These are phyloP conservation scores for Holacanthella duospinosa DNA, from an alignment of 2,888 invertebrate species.

Conservation along the genomic window DNA sequence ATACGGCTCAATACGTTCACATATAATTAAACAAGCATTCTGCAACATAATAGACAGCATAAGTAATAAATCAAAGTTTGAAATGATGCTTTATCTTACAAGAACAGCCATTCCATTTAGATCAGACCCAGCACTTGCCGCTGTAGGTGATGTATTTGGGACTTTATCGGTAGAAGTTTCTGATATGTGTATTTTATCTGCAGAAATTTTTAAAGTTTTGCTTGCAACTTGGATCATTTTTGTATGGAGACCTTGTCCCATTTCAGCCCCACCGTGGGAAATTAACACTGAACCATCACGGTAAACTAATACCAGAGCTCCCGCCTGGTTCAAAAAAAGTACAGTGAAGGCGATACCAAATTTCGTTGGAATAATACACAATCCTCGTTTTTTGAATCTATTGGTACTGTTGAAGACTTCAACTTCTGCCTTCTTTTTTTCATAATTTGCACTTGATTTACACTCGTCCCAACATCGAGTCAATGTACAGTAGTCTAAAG, in stretches of 20 bases:
- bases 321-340: constrained; percentile 68
- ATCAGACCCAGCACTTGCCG: constrained; percentile 80
- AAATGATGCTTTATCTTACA: constrained; percentile 41
- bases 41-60: constrained; percentile 39
- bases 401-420: constrained; percentile 64
- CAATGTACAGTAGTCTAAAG: constrained; percentile 60
- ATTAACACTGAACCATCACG: constrained; percentile 49
- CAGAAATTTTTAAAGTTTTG: constrained; percentile 56
- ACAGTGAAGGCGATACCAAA: constrained; percentile 74
- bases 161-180: constrained; percentile 85
- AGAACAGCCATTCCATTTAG: constrained; percentile 83
- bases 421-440: constrained; percentile 50
- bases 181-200: constrained; percentile 64
- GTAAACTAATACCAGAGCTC: constrained; percentile 78
- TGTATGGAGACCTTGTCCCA: constrained; percentile 92
- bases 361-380: constrained; percentile 69
- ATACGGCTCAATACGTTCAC: constrained; percentile 61
- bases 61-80: background rate
- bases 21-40: constrained; percentile 67
- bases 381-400: constrained; percentile 76
- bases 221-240: constrained; percentile 82
- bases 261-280: constrained; percentile 60
- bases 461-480: constrained; percentile 70
- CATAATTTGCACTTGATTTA: constrained; percentile 54
- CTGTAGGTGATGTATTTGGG: constrained; percentile 81